phyloP scores from a whole-genome alignment of 1,140 invertebrate species.

The Drosophila melanica region DNA sequence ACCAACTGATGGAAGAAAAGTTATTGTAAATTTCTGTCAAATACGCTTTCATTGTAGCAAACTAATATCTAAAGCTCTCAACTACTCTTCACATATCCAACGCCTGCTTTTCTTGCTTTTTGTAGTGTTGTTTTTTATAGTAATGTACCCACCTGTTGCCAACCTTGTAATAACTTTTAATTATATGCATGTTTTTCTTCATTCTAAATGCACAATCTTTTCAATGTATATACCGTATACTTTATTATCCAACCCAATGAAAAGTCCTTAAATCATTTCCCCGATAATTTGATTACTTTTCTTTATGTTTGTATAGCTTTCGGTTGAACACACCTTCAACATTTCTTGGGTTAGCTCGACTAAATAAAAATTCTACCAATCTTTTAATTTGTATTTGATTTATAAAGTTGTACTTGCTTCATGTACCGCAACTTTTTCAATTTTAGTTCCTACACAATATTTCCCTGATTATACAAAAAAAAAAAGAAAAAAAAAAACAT shows the following conservation, averaged over 20 bases:
- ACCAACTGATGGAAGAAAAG: slow-evolving; percentile 35
- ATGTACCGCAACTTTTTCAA: slow-evolving; percentile 44
- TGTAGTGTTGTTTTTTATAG: slow-evolving; percentile 5
- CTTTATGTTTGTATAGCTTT: slow-evolving; percentile 31
- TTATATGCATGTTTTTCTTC: slow-evolving; percentile 61
- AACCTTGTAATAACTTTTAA: slow-evolving; percentile 12
- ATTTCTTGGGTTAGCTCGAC: slow-evolving; percentile 32
- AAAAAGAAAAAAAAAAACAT: slow-evolving; percentile 44
- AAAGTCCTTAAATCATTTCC: slow-evolving; percentile 54
- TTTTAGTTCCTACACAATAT: slow-evolving; percentile 58
- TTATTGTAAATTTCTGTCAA: slow-evolving; percentile 12
- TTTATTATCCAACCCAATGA: slow-evolving; percentile 13
- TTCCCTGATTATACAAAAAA: slow-evolving; percentile 41
- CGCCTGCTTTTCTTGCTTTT: slow-evolving; percentile 52
- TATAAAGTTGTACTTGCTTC: slow-evolving; percentile 49
- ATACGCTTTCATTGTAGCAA: slow-evolving; percentile 25
- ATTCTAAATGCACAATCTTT: slow-evolving; percentile 19
- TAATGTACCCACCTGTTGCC: slow-evolving; percentile 3
- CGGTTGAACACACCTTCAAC: slow-evolving; percentile 20
- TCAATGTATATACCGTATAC: slow-evolving; percentile 30
- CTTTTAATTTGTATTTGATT: slow-evolving; percentile 63
- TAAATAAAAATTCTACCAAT: slow-evolving; percentile 3
- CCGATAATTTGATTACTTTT: slow-evolving; percentile 57
- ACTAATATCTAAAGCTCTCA: slow-evolving; percentile 20
- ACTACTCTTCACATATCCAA: slow-evolving; percentile 9